Percentiles rank a stretch among this genome's conserved stretches.
phyloP scores from a whole-genome alignment of 2,888 invertebrate species.

The Leucophenga montana region DNA sequence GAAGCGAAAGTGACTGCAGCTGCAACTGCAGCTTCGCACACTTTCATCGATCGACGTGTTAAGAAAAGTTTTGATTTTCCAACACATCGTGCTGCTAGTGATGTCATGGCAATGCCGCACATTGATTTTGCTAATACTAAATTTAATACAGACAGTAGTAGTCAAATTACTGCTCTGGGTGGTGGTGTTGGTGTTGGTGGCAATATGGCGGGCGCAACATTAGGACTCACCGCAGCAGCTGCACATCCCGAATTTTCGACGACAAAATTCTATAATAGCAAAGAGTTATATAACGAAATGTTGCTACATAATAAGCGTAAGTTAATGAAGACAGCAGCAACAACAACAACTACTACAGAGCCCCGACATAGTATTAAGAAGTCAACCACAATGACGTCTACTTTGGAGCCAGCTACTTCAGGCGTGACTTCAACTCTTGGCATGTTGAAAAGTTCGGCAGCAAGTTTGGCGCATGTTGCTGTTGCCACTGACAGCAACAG shows the following conservation, averaged over 20 bases:
- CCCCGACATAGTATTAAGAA: conserved; percentile 29
- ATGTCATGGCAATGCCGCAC: conserved; percentile 63
- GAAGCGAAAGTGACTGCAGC: conserved; percentile 36
- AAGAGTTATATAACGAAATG: conserved; percentile 72
- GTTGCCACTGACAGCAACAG: conserved; percentile 18
- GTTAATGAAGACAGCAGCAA: conserved; percentile 48
- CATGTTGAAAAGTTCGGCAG: conserved; percentile 40
- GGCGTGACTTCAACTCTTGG: conserved; percentile 37
- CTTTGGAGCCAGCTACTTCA: neutral
- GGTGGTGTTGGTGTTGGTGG: conserved; percentile 11
- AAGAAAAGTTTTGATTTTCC: conserved; percentile 72
- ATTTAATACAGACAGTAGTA: conserved; percentile 64
- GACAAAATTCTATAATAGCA: conserved; percentile 73
- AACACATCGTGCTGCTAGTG: conserved; percentile 65
- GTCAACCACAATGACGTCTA: conserved; percentile 29
- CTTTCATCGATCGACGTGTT: conserved; percentile 70
- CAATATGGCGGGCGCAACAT: conserved; percentile 12
- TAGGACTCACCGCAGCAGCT: conserved; percentile 35
- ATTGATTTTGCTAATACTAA: conserved; percentile 72
- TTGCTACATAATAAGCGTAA: conserved; percentile 65
- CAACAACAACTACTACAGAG: conserved; percentile 39
- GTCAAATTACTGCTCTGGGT: conserved; percentile 29
- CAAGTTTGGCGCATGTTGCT: conserved; percentile 42
- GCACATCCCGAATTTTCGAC: conserved; percentile 72
- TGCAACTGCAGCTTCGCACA: conserved; percentile 3